phyloP scores from a whole-genome alignment of 1,140 invertebrate species.

The Lepidurus apus region DNA sequence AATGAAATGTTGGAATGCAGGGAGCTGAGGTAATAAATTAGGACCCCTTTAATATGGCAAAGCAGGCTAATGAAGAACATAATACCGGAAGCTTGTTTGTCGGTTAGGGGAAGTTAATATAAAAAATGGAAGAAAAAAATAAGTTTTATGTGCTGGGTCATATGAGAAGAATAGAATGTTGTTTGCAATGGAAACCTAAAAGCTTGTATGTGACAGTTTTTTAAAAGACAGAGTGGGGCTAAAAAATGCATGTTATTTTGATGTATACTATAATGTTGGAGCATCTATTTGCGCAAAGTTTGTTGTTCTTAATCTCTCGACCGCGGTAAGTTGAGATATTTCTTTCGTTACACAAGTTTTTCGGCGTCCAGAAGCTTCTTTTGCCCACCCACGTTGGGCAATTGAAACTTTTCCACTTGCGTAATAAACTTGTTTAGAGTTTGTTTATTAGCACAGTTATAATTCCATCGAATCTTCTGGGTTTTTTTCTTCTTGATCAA shows the following conservation, averaged over 20 bases:
- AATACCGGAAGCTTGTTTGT: constrained; percentile 14
- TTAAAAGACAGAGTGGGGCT: background rate
- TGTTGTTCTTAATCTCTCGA: constrained; percentile 15
- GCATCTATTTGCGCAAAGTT: constrained; percentile 5
- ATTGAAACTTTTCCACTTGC: background rate
- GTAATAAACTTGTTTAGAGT: constrained; percentile 16
- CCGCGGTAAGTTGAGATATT: constrained; percentile 12
- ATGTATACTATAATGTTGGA: background rate
- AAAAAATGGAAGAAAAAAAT: background rate
- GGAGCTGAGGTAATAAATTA: background rate
- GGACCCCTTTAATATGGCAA: background rate
- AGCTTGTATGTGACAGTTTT: background rate
- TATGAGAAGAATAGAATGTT: constrained; percentile 11
- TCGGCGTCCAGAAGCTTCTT: background rate
- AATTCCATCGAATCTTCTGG: background rate
- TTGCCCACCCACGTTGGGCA: constrained; percentile 10
- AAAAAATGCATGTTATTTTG: background rate
- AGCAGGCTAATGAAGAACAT: constrained; percentile 16
- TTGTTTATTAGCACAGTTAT: background rate
- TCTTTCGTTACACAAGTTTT: constrained; percentile 5
- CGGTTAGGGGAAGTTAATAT: background rate
- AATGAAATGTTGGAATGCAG: constrained; percentile 6
- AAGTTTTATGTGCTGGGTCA: background rate
- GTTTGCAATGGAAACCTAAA: background rate
- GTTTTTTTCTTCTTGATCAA: background rate